Evolutionary conservation across 2,888 invertebrate genomes (phyloP), one percentile per base, ranked within the genome.

Genomic region (Horisme vitalbata): DNA sequence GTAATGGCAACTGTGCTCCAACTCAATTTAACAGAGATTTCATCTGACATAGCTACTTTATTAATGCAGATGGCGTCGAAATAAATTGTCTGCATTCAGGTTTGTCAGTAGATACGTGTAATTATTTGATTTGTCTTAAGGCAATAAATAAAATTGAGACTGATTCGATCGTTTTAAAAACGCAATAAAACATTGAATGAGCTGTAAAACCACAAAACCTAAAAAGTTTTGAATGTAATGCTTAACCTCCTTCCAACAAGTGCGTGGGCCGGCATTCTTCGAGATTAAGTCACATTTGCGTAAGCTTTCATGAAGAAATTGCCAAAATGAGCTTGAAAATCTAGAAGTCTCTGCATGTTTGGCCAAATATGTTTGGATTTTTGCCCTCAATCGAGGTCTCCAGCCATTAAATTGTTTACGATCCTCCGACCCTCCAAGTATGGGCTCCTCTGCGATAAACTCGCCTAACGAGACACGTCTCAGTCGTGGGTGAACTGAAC

Each of bases 401-500:
- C 65, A 59, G 59, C 64, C 66, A 73, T 73, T 68, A 65, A 63
- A 66, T 67, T 76, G 72, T 80, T 79, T 81, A 73, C 70, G 66
- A 62, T 38, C 48, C 51, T 56, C 48, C 33, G 60, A 56, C 52
- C 56, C 51, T 18, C 83, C 84, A 70, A 82, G 60, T 81, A 75
- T 69, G 84, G 83, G 45, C 23, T 47, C 34, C 34, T 50, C 35
- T 51, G 63, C 71, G 71, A 75, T 74, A 76, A 78, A 75, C 57
- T 59, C 69, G 48, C 52, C 68, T 75, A 78, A 79, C 75, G 65
- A 81, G 74, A 55, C 83, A 82, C 75, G 83, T 79, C 65, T 59
- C 54, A 55, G 59, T 59, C 71, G 86, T 87, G 82, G 86, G 87
- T 81, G 83, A 69, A 63, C 69, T n/a, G n/a, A n/a, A 68, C 70